Percentiles rank a stretch among this genome's conserved stretches.
These are phyloP conservation scores for Catharus minimus DNA, from an alignment of 2,113 vertebrate species.

Conservation along the genomic window DNA sequence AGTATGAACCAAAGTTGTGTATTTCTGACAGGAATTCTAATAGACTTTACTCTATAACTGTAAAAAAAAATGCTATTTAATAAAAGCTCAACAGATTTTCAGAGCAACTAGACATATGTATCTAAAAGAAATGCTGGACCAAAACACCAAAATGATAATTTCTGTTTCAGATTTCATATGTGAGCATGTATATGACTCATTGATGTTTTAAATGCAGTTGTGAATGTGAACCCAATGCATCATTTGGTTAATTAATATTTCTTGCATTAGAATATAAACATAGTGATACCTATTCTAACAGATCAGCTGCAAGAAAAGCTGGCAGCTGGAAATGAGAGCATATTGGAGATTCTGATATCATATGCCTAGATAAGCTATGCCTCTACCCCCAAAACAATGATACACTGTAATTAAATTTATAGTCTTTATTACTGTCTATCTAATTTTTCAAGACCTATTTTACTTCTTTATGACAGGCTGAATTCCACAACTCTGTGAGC, in stretches of 20 bases:
- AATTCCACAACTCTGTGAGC: neutral
- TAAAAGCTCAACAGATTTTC: neutral
- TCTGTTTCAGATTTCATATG: neutral
- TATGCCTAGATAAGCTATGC: neutral
- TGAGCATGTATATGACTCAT: neutral
- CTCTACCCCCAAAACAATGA: neutral
- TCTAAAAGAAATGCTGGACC: neutral
- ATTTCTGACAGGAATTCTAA: neutral
- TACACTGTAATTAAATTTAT: neutral
- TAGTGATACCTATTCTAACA: neutral
- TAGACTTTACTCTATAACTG: neutral
- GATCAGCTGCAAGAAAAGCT: neutral
- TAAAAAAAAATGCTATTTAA: neutral
- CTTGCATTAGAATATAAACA: neutral
- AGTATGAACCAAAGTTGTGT: neutral
- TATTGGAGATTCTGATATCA: neutral
- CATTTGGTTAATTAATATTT: neutral
- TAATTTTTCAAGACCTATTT: neutral
- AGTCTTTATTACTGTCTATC: neutral
- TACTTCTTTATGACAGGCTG: neutral
- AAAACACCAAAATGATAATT: neutral
- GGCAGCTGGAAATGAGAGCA: neutral
- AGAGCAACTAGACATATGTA: neutral
- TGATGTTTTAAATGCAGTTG: neutral
- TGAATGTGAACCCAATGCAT: neutral